Evolutionary conservation across 2,797 vertebrate species (phyloP).

Genomic region (Acanthiza pusilla): DNA sequence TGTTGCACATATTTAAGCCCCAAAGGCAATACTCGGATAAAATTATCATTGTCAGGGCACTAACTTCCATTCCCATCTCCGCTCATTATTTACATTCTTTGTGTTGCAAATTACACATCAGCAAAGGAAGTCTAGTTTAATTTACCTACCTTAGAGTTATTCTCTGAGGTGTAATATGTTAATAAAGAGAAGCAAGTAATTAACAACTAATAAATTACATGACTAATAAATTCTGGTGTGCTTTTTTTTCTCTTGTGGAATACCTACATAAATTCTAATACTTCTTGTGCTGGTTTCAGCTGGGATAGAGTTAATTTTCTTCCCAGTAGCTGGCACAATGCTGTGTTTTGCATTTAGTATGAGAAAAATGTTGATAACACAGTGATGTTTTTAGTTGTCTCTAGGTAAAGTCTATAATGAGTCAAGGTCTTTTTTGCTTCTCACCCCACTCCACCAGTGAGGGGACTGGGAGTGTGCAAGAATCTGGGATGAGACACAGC

Average conservation of each 20-base stretch:
- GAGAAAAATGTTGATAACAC: not conserved
- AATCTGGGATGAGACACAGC: not conserved
- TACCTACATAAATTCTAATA: not conserved
- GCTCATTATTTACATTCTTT: conserved; percentile 59
- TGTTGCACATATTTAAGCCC: conserved; percentile 17
- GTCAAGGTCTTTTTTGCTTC: not conserved
- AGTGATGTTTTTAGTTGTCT: not conserved
- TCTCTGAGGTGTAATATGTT: conserved; percentile 66
- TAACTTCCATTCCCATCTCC: conserved; percentile 20
- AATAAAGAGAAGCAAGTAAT: conserved; percentile 59
- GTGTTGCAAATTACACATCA: conserved; percentile 60
- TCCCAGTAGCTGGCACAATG: not conserved
- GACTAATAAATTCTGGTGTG: conserved; percentile 17
- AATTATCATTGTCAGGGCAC: conserved; percentile 35
- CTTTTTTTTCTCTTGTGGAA: not conserved
- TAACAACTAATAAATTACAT: conserved; percentile 53
- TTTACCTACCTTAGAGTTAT: conserved; percentile 56
- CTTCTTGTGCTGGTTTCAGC: not conserved
- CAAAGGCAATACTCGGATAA: conserved; percentile 28
- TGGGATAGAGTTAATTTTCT: not conserved
- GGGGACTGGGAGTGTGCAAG: no score
- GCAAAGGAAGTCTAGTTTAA: conserved; percentile 63
- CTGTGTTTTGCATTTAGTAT: not conserved
- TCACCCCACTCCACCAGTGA: not conserved
- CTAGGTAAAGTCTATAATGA: not conserved